A percentile compares a stretch with the other conserved stretches of the same genome.
phyloP scores from a whole-genome alignment of 2,113 vertebrate genomes.

The Lophura nycthemera region DNA sequence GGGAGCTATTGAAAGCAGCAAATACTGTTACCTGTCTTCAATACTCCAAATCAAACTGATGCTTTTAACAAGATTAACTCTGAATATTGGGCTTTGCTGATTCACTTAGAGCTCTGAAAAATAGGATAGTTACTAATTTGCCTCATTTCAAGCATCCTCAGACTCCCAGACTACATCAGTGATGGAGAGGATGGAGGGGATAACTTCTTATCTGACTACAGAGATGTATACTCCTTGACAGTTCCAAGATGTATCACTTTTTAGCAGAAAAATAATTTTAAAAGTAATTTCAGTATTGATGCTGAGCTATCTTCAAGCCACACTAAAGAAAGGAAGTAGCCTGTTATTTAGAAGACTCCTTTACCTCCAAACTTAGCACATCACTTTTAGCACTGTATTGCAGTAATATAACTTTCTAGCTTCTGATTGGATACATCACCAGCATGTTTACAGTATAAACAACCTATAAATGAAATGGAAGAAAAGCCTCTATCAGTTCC shows the following conservation, averaged over 20 bases:
- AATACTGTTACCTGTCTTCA: background rate
- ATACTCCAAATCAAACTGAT: background rate
- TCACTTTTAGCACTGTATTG: background rate
- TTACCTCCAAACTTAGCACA: background rate
- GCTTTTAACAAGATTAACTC: slow-evolving; percentile 24
- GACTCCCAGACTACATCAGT: background rate
- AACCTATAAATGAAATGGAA: background rate
- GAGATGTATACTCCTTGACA: background rate
- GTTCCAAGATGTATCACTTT: background rate
- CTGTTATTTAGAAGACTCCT: background rate
- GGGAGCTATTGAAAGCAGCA: background rate
- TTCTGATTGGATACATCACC: background rate
- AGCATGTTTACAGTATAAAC: background rate
- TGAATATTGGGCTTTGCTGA: background rate
- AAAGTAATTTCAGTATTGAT: background rate
- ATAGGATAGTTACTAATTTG: background rate
- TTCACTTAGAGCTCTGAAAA: slow-evolving; percentile 6
- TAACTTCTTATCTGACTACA: background rate
- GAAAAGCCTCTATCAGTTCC: background rate
- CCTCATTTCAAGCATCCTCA: background rate
- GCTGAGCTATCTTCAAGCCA: background rate
- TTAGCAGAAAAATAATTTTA: background rate
- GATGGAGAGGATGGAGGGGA: background rate
- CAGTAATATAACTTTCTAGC: background rate
- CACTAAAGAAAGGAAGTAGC: background rate